Base-by-base conservation (phyloP, 2,888 invertebrate species). In the Xanthia icteritia region DNA sequence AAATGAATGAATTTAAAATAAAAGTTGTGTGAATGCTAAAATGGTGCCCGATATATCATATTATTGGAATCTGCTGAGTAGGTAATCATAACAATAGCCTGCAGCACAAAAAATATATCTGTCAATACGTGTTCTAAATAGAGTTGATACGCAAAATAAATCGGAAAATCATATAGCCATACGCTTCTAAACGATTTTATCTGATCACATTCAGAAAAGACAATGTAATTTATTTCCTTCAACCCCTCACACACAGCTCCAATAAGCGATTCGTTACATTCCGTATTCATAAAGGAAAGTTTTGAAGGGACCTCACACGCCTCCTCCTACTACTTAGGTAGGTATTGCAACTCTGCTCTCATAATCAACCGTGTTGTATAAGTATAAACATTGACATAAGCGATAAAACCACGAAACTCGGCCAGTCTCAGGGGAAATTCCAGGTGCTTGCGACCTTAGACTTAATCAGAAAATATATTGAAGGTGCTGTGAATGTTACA, bases 351-450 rank as follows among this genome's bases (percentile, higher is more conserved):
- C 76, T 76, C 82, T 61, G 63, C n/a, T 76, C 78, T 88, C 79
- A 87, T 88, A 85, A 88, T 89, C 90, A 90, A 89, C 89, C 84
- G 73, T 73, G 81, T 79, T 71, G 71, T 81, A 88, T 89, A 91
- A 92, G 72, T 81, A 88, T 89, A 90, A 92, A 92, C 90, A 92
- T 91, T 91, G 92, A 89, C 91, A 89, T 89, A 88, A 82, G 81
- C 90, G 91, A 91, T 91, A 90, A 88, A 91, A 89, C 88, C 86
- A 84, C 87, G 81, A 89, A 91, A 91, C 89, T 91, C 89, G 90
- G 86, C 82, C 86, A 86, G 79, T 86, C 94, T 88, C 92, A 1
- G 69, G 93, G 93, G 93, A 94, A 94, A 93, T 94, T 93, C 88
- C 89, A 88, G 87, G 88, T 91, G 85, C 90, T 89, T 88, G 87